Percentiles rank a stretch among this genome's conserved stretches.
Conservation (phyloP, 2,888 invertebrate genomes). For the Himalopsyche kuldschensis region DNA sequence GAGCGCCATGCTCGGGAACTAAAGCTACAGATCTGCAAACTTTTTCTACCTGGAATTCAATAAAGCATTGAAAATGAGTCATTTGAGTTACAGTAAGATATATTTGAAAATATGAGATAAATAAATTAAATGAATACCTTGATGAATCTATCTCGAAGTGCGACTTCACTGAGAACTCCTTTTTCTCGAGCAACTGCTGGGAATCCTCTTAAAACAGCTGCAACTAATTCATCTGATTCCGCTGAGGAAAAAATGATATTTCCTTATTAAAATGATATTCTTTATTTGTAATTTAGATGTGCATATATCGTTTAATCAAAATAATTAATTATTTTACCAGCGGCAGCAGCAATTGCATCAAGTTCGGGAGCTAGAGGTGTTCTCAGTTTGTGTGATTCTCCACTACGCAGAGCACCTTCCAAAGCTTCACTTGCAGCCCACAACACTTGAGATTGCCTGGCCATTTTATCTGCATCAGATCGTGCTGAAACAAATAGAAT, state of each 20-base stretch:
- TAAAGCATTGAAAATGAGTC: not conserved
- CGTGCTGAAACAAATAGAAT: conserved; percentile 58
- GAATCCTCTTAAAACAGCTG: conserved; percentile 74
- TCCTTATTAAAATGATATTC: not conserved
- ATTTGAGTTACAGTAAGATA: not conserved
- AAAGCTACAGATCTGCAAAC: conserved; percentile 83
- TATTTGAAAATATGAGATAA: not conserved
- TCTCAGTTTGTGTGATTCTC: conserved; percentile 49
- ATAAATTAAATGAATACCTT: conserved; percentile 50
- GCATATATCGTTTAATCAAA: not conserved
- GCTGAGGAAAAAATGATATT: conserved; percentile 48
- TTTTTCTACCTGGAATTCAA: conserved; percentile 63
- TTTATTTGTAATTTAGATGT: not conserved
- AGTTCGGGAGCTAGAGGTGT: conserved; percentile 66
- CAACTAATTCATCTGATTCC: conserved; percentile 78
- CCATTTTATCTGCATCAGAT: conserved; percentile 71
- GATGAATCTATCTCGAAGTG: conserved; percentile 81
- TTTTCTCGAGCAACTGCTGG: conserved; percentile 74
- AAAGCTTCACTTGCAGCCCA: conserved; percentile 94
- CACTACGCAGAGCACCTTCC: conserved; percentile 71
- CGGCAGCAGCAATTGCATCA: conserved; percentile 71
- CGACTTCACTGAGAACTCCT: conserved; percentile 88
- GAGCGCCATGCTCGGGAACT: conserved; percentile 86
- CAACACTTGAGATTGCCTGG: conserved; percentile 81
- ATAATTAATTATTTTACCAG: conserved; percentile 59